Evolutionary conservation across 2,888 invertebrate species (phyloP), one percentile per base, ranked within the genome.

Genomic region (Stenolophus ochropezus): DNA sequence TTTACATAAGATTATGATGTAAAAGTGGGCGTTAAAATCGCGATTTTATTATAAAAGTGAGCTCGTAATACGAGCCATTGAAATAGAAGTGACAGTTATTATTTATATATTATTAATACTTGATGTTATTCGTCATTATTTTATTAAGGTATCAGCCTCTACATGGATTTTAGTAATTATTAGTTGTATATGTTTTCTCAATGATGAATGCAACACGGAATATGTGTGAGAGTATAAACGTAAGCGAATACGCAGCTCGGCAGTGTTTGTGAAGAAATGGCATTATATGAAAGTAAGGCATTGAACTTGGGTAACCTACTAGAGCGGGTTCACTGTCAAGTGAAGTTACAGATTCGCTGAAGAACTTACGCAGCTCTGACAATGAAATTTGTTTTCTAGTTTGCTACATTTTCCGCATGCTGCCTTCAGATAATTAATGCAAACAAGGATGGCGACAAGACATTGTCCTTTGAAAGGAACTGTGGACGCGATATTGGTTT

Each of bases 261-360:
- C 49, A 25, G 74, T 75, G n/a, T 53, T 25, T 27, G 75, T 75
- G 58, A 56, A 73, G 73, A 73, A 80, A 73, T 56, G 73, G 71
- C 56, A 42, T 56, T 73, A 80, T 88, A 88, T 87, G 89, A 89
- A 89, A 89, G 89, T 89, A 88, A 88, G 89, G 88, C 89, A 88
- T 87, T 88, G 88, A 89, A 88, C 89, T 88, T 86, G 85, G 86
- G 84, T 89, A 87, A 87, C 88, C 89, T 88, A 88, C 89, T 89
- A 86, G 86, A 85, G 86, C 86, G 47, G 88, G 89, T 89, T 89
- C 88, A 88, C 87, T 88, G 88, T 86, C 75, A 73, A 73, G 53
- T 25, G 75, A 75, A 53, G 75, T 75, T 53, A 75, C 75, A 75
- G 51, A 53, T 53, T 75, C 53, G 51, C 75, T 75, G 27, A 75